Conservation (phyloP, 2,888 invertebrate genomes). For the Watsonalla binaria region DNA sequence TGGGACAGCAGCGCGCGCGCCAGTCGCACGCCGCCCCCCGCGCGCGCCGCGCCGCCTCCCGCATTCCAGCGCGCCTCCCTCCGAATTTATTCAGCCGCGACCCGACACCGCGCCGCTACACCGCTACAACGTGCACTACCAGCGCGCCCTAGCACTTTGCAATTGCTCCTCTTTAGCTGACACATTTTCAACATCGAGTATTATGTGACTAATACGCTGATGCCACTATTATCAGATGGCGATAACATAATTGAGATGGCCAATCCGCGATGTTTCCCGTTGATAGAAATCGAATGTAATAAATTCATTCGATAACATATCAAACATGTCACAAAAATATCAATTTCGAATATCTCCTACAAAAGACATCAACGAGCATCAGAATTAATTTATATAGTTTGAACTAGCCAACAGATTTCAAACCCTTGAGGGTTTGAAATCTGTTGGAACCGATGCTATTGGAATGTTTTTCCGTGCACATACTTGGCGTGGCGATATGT, state of each 20-base stretch:
- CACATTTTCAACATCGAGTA: neutral
- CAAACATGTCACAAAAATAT: slow-evolving; percentile 5
- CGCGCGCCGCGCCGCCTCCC: slow-evolving; percentile 58
- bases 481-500: neutral
- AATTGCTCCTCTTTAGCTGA: neutral
- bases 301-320: slow-evolving; percentile 14
- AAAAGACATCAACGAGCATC: slow-evolving; percentile 47
- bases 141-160: neutral
- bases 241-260: no score
- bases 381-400: slow-evolving; percentile 5
- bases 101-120: slow-evolving; percentile 30
- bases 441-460: no score
- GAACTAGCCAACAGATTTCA: no score
- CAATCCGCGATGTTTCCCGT: no score
- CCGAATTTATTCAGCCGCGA: slow-evolving; percentile 76
- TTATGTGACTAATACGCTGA: no score
- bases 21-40: slow-evolving; percentile 73
- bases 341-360: slow-evolving; percentile 14
- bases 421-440: neutral
- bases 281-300: no score
- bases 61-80: slow-evolving; percentile 73
- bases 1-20: slow-evolving; percentile 82
- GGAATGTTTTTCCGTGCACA: no score
- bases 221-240: no score
- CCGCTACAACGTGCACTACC: slow-evolving; percentile 15